Base-by-base conservation (phyloP, 2,888 invertebrate genomes). In the Ophraella communa region DNA sequence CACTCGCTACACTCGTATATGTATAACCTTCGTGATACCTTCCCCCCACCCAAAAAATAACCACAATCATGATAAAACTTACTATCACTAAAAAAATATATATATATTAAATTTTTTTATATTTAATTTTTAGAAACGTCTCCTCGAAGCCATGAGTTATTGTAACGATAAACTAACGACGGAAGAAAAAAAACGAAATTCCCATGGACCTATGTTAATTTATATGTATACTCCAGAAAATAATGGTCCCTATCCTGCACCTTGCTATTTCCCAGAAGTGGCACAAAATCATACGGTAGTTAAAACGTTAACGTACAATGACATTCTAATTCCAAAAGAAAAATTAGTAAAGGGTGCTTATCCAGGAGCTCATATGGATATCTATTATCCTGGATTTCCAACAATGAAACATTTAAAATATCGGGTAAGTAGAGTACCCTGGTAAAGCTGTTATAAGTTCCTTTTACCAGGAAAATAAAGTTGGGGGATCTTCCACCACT, bases 311-410 rank as follows among this genome's bases (percentile, higher is more conserved):
- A 83, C 82, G 76, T 82, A 88, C 1, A 81, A 86, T 0, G 89
- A 90, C 30, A 81, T 92, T 17, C 79, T 85, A 1, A 85, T 92
- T 11, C 84, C 88, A 0, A 76, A 71, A 5, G 81, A 84, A 0
- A 82, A 86, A 72, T 81, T 95, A 18, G 83, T 87, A 2, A 87
- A 89, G 64, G 94, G 95, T 5, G 84, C 93, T 66, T 85, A 90
- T 77, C 88, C 89, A 0, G 89, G 89, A 60, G 89, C 89, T 0
- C 83, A 85, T 62, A 81, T 88, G 30, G 88, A 91, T 74, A 85
- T 91, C 55, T 89, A 91, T 78, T 94, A 90, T 81, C 92, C 94
- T 0, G 98, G 98, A 8, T 98, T 98, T 80, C 97, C 98, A 0
- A 95, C 95, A 0, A 87, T 97, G 82, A 91, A 91, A 72, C 92